A percentile compares a stretch with the other conserved stretches of the same genome.
These are phyloP conservation scores for Phaetusa simplex DNA, from an alignment of 2,113 vertebrate species.

Conservation along the genomic window DNA sequence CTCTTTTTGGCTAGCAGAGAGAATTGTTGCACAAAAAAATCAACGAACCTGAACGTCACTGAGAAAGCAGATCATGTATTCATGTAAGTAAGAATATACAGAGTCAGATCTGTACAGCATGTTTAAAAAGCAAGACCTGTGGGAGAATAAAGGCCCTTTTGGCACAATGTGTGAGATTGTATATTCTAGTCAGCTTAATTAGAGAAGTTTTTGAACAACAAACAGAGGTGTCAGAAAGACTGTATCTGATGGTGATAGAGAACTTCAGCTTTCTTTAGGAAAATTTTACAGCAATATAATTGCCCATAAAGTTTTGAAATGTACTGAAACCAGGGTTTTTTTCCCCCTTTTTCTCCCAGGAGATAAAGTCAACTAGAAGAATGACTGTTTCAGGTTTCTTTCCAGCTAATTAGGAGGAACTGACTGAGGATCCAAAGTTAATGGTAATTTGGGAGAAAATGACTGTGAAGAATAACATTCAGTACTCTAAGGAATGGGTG, in stretches of 20 bases:
- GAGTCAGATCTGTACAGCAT: not conserved
- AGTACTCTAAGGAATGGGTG: not conserved
- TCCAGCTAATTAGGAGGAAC: not conserved
- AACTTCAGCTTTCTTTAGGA: not conserved
- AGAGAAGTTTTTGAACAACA: not conserved
- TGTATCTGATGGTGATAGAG: not conserved
- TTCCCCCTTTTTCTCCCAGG: fast-evolving
- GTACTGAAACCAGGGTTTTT: not conserved
- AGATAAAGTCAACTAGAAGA: not conserved
- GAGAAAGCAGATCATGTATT: not conserved
- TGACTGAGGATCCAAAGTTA: not conserved
- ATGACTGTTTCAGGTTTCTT: not conserved
- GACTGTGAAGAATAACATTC: not conserved
- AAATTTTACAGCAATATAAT: not conserved
- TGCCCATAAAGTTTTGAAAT: not conserved
- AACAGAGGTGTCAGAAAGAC: not conserved
- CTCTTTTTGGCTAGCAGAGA: not conserved
- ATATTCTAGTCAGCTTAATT: not conserved
- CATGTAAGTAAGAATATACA: not conserved
- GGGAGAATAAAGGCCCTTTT: not conserved
- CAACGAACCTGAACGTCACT: not conserved
- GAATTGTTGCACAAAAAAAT: not conserved
- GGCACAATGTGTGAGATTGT: not conserved
- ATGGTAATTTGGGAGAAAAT: not conserved
- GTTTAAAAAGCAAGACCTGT: not conserved